Percentiles rank a stretch among this genome's conserved stretches.
phyloP scores from a whole-genome alignment of 2,888 invertebrate genomes.

The Myopa testacea region DNA sequence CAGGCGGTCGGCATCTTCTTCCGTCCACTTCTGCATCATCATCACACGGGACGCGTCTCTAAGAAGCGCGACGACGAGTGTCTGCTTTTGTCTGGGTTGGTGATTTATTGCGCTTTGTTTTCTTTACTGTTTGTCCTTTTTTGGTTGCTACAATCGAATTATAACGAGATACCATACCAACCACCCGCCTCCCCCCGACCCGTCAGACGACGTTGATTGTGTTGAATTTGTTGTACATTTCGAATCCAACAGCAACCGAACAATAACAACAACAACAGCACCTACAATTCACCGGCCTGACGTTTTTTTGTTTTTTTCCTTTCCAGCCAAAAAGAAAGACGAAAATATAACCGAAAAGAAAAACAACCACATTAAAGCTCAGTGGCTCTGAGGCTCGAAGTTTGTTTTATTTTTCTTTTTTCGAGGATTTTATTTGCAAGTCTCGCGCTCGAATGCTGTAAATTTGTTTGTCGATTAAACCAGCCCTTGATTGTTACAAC shows the following conservation, averaged over 20 bases:
- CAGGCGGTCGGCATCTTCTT: background rate
- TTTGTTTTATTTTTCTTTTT: background rate
- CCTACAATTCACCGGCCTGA: too few species aligned
- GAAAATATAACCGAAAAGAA: too few species aligned
- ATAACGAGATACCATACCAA: background rate
- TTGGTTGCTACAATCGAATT: constrained; percentile 19
- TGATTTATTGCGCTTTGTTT: constrained; percentile 28
- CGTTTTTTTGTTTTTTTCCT: too few species aligned
- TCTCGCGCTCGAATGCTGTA: background rate
- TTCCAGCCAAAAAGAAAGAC: too few species aligned
- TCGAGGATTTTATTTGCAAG: background rate
- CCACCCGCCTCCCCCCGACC: too few species aligned
- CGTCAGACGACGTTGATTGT: too few species aligned
- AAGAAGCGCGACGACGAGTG: constrained; percentile 19
- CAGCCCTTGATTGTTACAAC: background rate
- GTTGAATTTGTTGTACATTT: too few species aligned
- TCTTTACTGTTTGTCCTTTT: background rate
- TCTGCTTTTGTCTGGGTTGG: constrained; percentile 28
- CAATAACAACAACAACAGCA: background rate
- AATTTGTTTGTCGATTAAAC: too few species aligned
- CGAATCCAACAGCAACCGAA: too few species aligned
- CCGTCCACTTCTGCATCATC: background rate
- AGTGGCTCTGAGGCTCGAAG: too few species aligned
- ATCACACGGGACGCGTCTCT: constrained; percentile 15
- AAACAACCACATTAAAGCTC: too few species aligned